Evolutionary conservation across 1,140 invertebrate species (phyloP), one percentile per base, ranked within the genome.

Genomic region (Drosophila ambigua): DNA sequence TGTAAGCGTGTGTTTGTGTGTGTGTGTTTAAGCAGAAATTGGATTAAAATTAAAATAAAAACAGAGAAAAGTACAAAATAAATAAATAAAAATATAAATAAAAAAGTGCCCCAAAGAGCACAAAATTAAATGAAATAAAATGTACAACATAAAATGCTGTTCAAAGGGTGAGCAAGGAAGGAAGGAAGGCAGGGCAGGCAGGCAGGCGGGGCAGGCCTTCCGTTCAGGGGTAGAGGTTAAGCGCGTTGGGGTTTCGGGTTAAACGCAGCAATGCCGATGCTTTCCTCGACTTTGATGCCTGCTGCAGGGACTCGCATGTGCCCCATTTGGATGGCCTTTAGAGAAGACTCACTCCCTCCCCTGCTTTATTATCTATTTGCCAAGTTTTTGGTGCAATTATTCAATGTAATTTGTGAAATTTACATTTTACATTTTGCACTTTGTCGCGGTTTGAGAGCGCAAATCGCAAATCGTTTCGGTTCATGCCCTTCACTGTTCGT

Each of bases 1-100:
- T 63, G 16, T 58, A 39, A 66, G 53, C 59, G 71, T 51, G 58
- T 50, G 11, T 50, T 4, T 24, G 48, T 68, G 54, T 24, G 48
- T 68, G 54, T 68, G 59, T 68, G 65, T 54, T 50, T 39, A 11
- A 39, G 35, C 78, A 77, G 54, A 82, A 82, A 82, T 82, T 82
- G 79, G 79, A 82, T 82, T 82, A 82, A 82, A 82, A 82, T 82
- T 82, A 82, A 80, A 80, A 75, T 75, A 79, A 79, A 80, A 79
- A 48, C 4, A 51, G 44, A 58, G 9, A 53, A 76, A 72, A 76
- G 66, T 69, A 64, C 35, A 72, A 66, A 65, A 64, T 51, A 77
- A 49, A 61, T 39, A 53, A 63, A 59, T 49, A 73, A 50, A 65
- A 41, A 71, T 49, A 73, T 46, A 65, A 41, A 71, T 31, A 71